A percentile compares a stretch with the other conserved stretches of the same genome.
phyloP scores from a whole-genome alignment of 1,140 invertebrate species.

The Cherax quadricarinatus region DNA sequence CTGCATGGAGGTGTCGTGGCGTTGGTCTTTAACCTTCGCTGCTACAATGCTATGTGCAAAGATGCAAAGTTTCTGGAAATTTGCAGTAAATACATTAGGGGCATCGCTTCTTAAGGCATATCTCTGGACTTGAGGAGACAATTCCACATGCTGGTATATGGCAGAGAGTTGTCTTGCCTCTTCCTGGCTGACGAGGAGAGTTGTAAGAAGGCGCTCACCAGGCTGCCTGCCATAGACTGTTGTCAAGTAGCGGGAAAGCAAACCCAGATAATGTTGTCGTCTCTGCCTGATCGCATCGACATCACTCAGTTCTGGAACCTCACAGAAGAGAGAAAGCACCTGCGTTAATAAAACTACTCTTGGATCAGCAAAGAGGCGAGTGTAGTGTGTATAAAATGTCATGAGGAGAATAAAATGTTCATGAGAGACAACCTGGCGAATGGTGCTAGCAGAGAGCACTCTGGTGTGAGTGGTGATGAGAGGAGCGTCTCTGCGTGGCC shows the following conservation, averaged over 20 bases:
- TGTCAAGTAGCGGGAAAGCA: constrained; percentile 15
- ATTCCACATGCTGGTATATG: neutral
- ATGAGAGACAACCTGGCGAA: neutral
- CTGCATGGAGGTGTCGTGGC: neutral
- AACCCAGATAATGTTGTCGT: neutral
- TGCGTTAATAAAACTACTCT: neutral
- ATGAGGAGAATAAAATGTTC: constrained; percentile 6
- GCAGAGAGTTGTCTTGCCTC: neutral
- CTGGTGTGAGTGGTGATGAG: neutral
- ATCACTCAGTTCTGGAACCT: neutral
- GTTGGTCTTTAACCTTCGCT: neutral
- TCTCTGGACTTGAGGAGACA: neutral
- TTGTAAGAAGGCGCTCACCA: neutral
- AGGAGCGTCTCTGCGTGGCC: neutral
- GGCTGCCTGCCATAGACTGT: constrained; percentile 1
- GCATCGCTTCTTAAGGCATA: neutral
- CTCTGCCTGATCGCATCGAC: neutral
- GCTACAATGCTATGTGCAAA: neutral
- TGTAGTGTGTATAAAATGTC: constrained; percentile 17
- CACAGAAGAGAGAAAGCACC: neutral
- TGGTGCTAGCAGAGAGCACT: neutral
- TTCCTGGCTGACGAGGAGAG: neutral
- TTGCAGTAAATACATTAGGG: neutral
- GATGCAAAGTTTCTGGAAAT: neutral
- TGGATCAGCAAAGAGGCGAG: constrained; percentile 1